Conservation (phyloP, 2,888 invertebrate species). For the Monoplex corrugatus region DNA sequence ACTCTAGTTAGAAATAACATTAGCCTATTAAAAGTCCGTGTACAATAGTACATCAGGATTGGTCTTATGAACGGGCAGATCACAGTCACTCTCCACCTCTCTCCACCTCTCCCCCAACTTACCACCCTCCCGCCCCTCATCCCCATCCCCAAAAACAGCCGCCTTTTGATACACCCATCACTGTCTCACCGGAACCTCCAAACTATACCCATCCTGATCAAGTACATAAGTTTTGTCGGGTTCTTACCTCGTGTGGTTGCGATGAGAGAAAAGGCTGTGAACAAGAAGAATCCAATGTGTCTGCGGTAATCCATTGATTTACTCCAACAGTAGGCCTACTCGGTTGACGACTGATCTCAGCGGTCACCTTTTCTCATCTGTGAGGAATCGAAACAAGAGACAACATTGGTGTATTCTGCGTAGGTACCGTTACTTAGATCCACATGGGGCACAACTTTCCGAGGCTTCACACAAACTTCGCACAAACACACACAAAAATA, state of each 20-base stretch:
- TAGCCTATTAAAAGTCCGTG: too few relatives aligned
- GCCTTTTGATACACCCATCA: too few relatives aligned
- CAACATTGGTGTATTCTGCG: constrained; percentile 31
- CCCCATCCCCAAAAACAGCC: background rate
- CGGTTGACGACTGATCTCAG: background rate
- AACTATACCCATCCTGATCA: too few relatives aligned
- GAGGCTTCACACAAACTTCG: too few relatives aligned
- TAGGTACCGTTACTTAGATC: too few relatives aligned
- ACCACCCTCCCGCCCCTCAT: background rate
- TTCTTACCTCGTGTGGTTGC: background rate
- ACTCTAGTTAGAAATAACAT: too few relatives aligned
- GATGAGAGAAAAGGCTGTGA: background rate
- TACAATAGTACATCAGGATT: too few relatives aligned
- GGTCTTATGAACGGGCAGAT: too few relatives aligned
- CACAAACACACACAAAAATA: background rate
- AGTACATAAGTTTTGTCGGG: background rate
- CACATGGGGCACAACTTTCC: too few relatives aligned
- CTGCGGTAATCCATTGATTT: constrained; percentile 34
- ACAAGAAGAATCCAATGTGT: constrained; percentile 7
- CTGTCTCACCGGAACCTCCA: too few relatives aligned
- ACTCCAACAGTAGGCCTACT: background rate
- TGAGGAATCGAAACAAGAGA: constrained; percentile 38
- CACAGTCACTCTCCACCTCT: background rate
- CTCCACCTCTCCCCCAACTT: background rate
- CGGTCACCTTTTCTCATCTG: background rate